Evolutionary conservation across 2,888 invertebrate species (phyloP), one percentile per base, ranked within the genome.

Genomic region (Dilophus febrilis): DNA sequence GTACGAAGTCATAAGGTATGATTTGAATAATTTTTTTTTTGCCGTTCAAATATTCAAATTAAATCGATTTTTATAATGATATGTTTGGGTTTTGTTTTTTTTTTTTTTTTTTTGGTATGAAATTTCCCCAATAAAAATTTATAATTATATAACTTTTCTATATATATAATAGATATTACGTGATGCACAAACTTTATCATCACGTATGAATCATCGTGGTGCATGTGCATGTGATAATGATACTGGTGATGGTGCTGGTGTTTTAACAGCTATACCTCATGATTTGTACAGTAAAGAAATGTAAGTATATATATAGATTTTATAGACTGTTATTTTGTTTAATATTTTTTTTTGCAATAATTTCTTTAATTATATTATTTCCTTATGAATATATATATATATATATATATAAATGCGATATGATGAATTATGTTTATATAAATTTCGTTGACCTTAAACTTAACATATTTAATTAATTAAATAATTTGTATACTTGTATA

Each of bases 191-290:
- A 83, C 74, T 50, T 74, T 97, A 66, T 84, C 97, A 44, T 81
- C 82, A 62, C 84, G 97, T 55, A 98, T 98, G 97, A 90, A 92
- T 70, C 98, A 98, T 68, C 84, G 98, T 49, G 98, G 98, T 54
- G 98, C 97, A 38, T 95, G 94, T 66, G 91, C 94, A 32, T 94
- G 95, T 67, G 98, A 98, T 70, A 97, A 97, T 66, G 94, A 97
- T 65, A 94, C 95, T 39, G 98, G 98, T 42, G 98, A 98, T 64
- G 98, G 98, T 46, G 97, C 98, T 46, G 98, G 98, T 42, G 87
- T 97, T 44, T 72, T 97, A 56, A 85, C 88, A 46, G 91, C 92
- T 53, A 94, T 98, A 57, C 98, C 98, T 34, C 94, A 98, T 64
- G 77, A 79, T 53, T 80, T 92, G 60, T 98, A 95, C 66, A 70